Percentiles rank a stretch among this genome's conserved stretches.
phyloP scores from a whole-genome alignment of 2,797 vertebrate genomes.

The Mormyrops boulengeri region DNA sequence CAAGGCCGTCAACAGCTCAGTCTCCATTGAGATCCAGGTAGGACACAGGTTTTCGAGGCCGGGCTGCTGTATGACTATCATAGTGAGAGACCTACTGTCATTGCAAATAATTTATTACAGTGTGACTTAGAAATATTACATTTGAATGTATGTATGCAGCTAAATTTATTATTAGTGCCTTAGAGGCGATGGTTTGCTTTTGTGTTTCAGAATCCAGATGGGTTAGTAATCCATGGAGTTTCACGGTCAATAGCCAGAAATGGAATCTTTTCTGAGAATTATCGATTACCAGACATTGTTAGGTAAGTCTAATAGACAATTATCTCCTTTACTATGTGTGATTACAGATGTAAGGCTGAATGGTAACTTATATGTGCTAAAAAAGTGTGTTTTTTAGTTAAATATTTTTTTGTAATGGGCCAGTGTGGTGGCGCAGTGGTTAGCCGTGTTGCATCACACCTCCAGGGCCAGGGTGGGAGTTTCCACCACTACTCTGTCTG shows the following conservation, averaged over 20 bases:
- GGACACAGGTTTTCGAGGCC: background rate
- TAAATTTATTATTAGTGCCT: background rate
- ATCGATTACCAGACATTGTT: slow-evolving; percentile 44
- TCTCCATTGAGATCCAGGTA: slow-evolving; percentile 58
- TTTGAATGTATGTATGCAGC: background rate
- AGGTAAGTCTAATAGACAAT: slow-evolving; percentile 44
- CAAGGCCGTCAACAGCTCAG: slow-evolving; percentile 37
- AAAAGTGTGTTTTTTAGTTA: background rate
- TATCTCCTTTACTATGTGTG: background rate
- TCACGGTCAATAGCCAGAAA: slow-evolving; percentile 19
- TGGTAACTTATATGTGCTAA: background rate
- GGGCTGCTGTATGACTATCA: background rate
- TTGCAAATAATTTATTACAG: background rate
- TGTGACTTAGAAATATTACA: background rate
- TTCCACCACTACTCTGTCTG: background rate
- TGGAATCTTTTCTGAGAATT: slow-evolving; percentile 39
- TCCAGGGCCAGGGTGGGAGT: background rate
- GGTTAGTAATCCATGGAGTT: slow-evolving; percentile 48
- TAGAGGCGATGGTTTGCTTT: background rate
- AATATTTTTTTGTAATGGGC: background rate
- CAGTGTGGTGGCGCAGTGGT: background rate
- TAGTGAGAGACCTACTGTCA: too few species aligned
- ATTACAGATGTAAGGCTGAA: background rate
- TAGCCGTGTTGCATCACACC: background rate
- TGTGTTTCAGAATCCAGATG: slow-evolving; percentile 52